Conservation (phyloP, 2,113 vertebrate species). For the Cynoglossus semilaevis region DNA sequence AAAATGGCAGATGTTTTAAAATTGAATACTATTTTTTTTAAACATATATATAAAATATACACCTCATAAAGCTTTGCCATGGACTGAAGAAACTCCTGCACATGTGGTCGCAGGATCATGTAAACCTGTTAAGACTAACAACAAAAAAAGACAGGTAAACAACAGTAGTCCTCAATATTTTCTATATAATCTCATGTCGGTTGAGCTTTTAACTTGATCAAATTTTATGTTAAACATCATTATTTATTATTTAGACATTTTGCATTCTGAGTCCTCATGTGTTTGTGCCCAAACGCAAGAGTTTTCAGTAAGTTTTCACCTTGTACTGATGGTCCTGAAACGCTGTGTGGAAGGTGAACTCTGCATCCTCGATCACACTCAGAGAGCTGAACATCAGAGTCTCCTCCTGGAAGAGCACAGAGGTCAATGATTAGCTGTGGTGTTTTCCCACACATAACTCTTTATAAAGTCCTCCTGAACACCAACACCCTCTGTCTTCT, state of each 20-base stretch:
- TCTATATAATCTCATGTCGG: too few relatives aligned
- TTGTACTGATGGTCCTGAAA: constrained; percentile 75
- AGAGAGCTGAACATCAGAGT: constrained; percentile 80
- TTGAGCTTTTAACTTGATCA: too few relatives aligned
- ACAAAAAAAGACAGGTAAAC: not conserved
- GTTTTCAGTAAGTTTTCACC: constrained; percentile 49
- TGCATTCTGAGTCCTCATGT: too few relatives aligned
- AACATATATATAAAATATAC: not conserved
- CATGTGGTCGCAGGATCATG: constrained; percentile 77
- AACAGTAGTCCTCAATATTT: too few relatives aligned
- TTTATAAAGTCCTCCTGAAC: too few relatives aligned
- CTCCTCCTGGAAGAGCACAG: constrained; percentile 72
- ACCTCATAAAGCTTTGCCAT: constrained; percentile 82
- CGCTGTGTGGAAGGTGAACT: constrained; percentile 68
- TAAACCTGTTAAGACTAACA: constrained; percentile 78
- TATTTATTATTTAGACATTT: too few relatives aligned
- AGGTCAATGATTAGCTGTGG: not conserved
- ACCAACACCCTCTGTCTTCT: too few relatives aligned
- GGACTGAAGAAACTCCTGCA: constrained; percentile 79
- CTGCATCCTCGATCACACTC: constrained; percentile 69
- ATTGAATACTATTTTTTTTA: not conserved
- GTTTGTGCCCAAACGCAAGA: too few relatives aligned
- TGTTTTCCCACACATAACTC: not conserved
- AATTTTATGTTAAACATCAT: too few relatives aligned
- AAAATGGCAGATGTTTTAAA: too few relatives aligned